These are phyloP conservation scores for Prorops nasuta DNA, from an alignment of 1,140 invertebrate species.

Conservation along the genomic window DNA sequence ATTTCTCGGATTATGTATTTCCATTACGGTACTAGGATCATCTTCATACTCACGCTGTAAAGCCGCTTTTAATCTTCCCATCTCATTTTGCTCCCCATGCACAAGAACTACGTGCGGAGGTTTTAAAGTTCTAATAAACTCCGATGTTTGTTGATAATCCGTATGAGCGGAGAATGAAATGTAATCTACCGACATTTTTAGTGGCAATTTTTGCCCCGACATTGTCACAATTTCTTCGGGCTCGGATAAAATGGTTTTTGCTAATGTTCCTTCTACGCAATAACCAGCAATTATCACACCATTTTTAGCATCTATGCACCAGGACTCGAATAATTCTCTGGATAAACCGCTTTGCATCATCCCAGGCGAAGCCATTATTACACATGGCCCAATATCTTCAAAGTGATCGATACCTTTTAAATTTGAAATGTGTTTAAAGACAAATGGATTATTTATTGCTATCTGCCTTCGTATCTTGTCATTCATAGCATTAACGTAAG, in stretches of 20 bases:
- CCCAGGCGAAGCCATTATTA: slow-evolving; percentile 98
- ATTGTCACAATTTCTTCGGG: slow-evolving; percentile 96
- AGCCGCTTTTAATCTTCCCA: slow-evolving; percentile 92
- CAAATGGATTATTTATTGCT: slow-evolving; percentile 97
- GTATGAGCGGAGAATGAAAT: slow-evolving; percentile 99
- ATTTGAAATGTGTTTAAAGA: slow-evolving; percentile 98
- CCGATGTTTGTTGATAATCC: slow-evolving; percentile 97
- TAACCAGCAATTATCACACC: slow-evolving; percentile 99
- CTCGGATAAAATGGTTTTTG: slow-evolving; percentile 96
- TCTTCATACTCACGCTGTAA: slow-evolving; percentile 93
- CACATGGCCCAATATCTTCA: slow-evolving; percentile 98
- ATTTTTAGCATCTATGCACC: slow-evolving; percentile 98
- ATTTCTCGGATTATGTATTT: slow-evolving; percentile 95
- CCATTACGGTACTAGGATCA: slow-evolving; percentile 81
- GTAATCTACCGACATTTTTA: slow-evolving; percentile 98
- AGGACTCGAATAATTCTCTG: slow-evolving; percentile 95
- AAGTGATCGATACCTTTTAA: slow-evolving; percentile 99
- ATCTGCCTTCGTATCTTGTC: slow-evolving; percentile 95
- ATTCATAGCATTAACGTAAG: slow-evolving; percentile 99
- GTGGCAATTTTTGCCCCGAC: slow-evolving; percentile 90
- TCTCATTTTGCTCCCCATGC: slow-evolving; percentile 98
- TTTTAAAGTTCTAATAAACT: slow-evolving; percentile 92
- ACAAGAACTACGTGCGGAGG: slow-evolving; percentile 96
- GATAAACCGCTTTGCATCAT: slow-evolving; percentile 99
- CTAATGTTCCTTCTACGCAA: slow-evolving; percentile 97